Evolutionary conservation across 2,888 invertebrate genomes (phyloP).

Genomic region (Hyalella azteca): DNA sequence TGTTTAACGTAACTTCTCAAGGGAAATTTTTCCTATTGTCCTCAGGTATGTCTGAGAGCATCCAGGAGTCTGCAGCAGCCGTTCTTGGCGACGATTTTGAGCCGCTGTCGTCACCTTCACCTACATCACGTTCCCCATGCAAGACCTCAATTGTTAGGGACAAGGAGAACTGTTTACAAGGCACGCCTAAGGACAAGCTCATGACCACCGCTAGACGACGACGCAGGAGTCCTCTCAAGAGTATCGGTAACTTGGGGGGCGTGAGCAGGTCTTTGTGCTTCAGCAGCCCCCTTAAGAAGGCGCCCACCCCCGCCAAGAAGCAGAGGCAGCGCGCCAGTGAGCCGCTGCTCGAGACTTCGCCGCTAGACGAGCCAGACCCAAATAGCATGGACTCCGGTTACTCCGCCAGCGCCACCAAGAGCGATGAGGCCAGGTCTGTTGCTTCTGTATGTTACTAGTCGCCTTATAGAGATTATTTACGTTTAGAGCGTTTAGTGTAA

Average conservation of each 20-base stretch:
- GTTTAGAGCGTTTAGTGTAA: no score
- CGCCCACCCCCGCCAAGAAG: slow-evolving; percentile 23
- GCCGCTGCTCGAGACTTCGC: slow-evolving; percentile 34
- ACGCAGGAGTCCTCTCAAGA: slow-evolving; percentile 18
- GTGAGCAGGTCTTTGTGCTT: slow-evolving; percentile 24
- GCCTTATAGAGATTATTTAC: no score
- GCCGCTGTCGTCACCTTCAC: neutral
- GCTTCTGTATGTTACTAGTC: no score
- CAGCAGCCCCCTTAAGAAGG: slow-evolving; percentile 13
- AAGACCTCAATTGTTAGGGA: neutral
- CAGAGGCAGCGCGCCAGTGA: slow-evolving; percentile 1
- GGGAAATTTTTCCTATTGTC: neutral
- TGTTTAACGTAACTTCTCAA: neutral
- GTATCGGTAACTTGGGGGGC: slow-evolving; percentile 21
- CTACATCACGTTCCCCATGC: neutral
- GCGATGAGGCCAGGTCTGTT: slow-evolving; percentile 46
- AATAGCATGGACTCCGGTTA: slow-evolving; percentile 51
- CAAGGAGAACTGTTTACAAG: slow-evolving; percentile 6
- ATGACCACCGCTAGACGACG: neutral
- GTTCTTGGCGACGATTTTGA: neutral
- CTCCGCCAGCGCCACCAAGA: slow-evolving; percentile 52
- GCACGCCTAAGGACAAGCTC: neutral
- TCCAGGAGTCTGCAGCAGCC: neutral
- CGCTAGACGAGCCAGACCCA: slow-evolving; percentile 50
- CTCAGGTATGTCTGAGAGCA: slow-evolving; percentile 21